These are phyloP conservation scores for Athalia rosae DNA, from an alignment of 2,888 invertebrate genomes.

Conservation along the genomic window DNA sequence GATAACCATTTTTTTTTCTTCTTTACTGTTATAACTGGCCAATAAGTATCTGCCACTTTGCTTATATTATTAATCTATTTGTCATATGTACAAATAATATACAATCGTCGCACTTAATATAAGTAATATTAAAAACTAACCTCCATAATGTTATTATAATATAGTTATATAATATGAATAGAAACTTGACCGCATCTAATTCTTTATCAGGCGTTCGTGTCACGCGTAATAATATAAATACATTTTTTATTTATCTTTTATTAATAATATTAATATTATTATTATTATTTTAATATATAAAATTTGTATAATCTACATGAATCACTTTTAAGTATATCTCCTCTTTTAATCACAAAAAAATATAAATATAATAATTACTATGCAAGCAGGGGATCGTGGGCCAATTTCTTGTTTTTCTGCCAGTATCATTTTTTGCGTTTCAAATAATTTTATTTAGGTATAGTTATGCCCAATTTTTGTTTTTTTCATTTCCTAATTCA, in stretches of 20 bases:
- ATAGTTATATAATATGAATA: constrained; percentile 65
- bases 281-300: constrained; percentile 67
- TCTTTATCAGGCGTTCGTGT: constrained; percentile 59
- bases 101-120: constrained; percentile 66
- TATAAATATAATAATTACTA: constrained; percentile 66
- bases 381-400: constrained; percentile 59
- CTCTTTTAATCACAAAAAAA: constrained; percentile 63
- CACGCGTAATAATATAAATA: constrained; percentile 66
- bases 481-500: neutral
- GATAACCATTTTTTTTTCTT: constrained; percentile 56
- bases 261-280: constrained; percentile 54
- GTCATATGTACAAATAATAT: constrained; percentile 81
- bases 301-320: constrained; percentile 68
- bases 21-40: constrained; percentile 78
- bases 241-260: constrained; percentile 52
- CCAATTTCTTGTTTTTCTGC: constrained; percentile 57
- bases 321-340: constrained; percentile 63
- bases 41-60: constrained; percentile 81
- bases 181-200: constrained; percentile 68
- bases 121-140: constrained; percentile 66
- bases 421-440: constrained; percentile 52
- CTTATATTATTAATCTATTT: constrained; percentile 79
- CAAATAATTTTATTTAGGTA: constrained; percentile 53
- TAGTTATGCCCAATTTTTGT: neutral
- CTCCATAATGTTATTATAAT: constrained; percentile 58